Percentiles rank a stretch among this genome's conserved stretches.
phyloP scores from a whole-genome alignment of 1,140 invertebrate genomes.

The Platyscapa corneri region DNA sequence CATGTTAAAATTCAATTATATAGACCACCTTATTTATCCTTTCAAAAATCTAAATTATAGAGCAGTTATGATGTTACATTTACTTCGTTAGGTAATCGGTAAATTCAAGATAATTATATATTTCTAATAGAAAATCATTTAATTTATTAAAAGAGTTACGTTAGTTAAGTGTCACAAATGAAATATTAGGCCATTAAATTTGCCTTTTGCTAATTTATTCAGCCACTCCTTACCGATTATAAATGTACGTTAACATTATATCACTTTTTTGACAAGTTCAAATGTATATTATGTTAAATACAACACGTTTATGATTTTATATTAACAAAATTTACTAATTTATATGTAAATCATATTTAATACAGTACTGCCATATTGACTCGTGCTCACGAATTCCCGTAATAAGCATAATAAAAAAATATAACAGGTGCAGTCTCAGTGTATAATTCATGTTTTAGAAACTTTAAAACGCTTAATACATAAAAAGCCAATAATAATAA shows the following conservation, averaged over 20 bases:
- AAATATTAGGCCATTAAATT: not conserved
- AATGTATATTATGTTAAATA: slow-evolving; percentile 2
- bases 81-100: not conserved
- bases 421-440: not conserved
- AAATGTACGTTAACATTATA: slow-evolving; percentile 16
- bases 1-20: too few species aligned
- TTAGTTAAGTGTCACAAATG: not conserved
- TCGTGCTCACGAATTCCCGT: not conserved
- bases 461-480: not conserved
- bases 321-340: not conserved
- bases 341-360: slow-evolving; percentile 5
- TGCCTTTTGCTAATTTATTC: not conserved
- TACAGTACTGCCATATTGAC: not conserved
- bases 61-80: not conserved
- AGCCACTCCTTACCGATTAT: not conserved
- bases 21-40: not conserved
- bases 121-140: not conserved
- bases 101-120: not conserved
- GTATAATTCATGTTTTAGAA: not conserved
- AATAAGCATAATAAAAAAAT: not conserved
- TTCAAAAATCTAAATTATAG: not conserved
- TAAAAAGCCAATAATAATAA: not conserved
- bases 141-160: not conserved
- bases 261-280: not conserved
- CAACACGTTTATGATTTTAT: not conserved